Base-by-base conservation (phyloP, 1,140 invertebrate species). In the Sitobion miscanthi region DNA sequence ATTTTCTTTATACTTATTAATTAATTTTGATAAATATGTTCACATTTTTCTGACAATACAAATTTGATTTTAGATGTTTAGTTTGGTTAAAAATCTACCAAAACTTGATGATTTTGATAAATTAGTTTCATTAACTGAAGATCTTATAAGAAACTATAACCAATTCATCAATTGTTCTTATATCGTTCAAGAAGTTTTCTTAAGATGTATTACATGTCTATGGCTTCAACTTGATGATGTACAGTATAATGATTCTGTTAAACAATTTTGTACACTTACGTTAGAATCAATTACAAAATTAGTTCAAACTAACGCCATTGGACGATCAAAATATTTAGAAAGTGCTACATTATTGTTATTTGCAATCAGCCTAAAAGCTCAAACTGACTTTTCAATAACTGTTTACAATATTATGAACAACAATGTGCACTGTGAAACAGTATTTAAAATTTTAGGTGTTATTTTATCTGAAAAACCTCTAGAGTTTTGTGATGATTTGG, bases 301-400 rank as follows among this genome's bases (percentile, higher is more conserved):
- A 38, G 21, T 30, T 45, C 35, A 57, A 3, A 62, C 11, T 20
- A 93, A 86, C 6, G 25, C 30, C 4, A 93, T 93, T 86, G 91
- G 91, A 9, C 49, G 25, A 42, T 93, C 91, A n/a, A 93, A 93
- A 93, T 93, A 85, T 86, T 57, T 93, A 25, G 91, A 93, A 86
- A 93, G 91, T 86, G 69, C 77, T 85, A n/a, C 52, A 85, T 57
- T 93, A 45, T 93, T 93, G 42, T 85, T 93, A 54, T 93, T 93
- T 93, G 85, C 91, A 42, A 45, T 93, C 25, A 52, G 91, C 30
- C 1, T 85, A 85, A 93, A 93, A 35, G 49, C 82, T 20, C 30
- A 86, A 42, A 38, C 42, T 54, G 91, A 93, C 25, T 93, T 93
- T 93, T 93, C 91, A 42, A 42, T n/a, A 54, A 25, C 86, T 42